phyloP scores from a whole-genome alignment of 2,113 vertebrate species.

The Dolichallabes microphthalmus region DNA sequence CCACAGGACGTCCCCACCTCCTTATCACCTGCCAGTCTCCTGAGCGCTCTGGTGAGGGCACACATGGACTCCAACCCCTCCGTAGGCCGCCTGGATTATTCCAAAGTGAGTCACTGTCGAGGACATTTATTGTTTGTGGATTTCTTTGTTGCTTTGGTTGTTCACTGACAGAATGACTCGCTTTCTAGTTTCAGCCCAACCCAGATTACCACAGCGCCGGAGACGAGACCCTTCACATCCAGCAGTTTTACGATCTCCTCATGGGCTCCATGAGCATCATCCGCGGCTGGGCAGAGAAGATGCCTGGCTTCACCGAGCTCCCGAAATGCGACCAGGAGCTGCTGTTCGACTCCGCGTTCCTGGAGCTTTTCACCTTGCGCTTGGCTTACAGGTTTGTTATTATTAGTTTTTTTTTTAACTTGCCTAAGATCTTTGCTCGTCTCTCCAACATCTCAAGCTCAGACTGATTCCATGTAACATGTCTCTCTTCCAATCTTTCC shows the following conservation, averaged over 20 bases:
- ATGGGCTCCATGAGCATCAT: slow-evolving; percentile 97
- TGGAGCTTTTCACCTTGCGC: slow-evolving; percentile 94
- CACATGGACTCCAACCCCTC: slow-evolving; percentile 93
- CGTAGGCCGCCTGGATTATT: slow-evolving; percentile 88
- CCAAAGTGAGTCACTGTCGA: slow-evolving; percentile 78
- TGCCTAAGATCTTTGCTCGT: not conserved
- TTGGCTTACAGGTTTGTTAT: slow-evolving; percentile 85
- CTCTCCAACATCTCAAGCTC: not conserved
- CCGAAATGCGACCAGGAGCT: slow-evolving; percentile 91
- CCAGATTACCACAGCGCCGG: slow-evolving; percentile 84
- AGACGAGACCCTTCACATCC: slow-evolving; percentile 90
- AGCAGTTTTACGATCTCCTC: slow-evolving; percentile 94
- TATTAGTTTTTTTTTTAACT: not conserved
- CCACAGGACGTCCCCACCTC: slow-evolving; percentile 81
- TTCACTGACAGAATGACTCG: slow-evolving; percentile 39
- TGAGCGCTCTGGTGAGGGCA: slow-evolving; percentile 88
- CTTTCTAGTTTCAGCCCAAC: slow-evolving; percentile 86
- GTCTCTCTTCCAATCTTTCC: not conserved
- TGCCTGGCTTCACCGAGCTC: slow-evolving; percentile 87
- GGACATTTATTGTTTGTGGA: not conserved
- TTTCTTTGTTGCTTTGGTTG: too few relatives aligned
- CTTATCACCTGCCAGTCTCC: slow-evolving; percentile 82
- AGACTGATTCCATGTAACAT: fast-evolving
- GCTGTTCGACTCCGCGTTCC: slow-evolving; percentile 93
- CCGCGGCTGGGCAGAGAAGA: slow-evolving; percentile 89